phyloP scores from a whole-genome alignment of 2,888 invertebrate species.

The Electrophaes corylata region DNA sequence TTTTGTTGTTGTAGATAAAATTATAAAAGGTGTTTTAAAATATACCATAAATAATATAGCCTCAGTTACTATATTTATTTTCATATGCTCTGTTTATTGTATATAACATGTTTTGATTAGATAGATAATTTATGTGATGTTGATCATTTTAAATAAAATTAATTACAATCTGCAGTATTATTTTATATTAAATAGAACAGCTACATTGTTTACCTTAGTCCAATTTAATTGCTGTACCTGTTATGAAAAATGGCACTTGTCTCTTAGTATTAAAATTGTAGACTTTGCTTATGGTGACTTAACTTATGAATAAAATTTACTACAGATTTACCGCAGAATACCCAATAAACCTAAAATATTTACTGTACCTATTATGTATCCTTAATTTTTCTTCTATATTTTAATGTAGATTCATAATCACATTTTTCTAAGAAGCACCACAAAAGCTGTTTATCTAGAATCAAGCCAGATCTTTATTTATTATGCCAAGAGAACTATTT shows the following conservation, averaged over 20 bases:
- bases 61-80: conserved; percentile 36
- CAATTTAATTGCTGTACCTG: not conserved
- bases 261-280: too few species aligned
- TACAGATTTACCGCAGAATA: too few species aligned
- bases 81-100: conserved; percentile 58
- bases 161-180: conserved; percentile 17
- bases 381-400: not conserved
- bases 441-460: conserved; percentile 57
- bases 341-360: too few species aligned
- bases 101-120: conserved; percentile 49
- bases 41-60: conserved; percentile 17
- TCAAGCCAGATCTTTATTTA: conserved; percentile 9
- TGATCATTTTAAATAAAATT: conserved; percentile 42
- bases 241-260: too few species aligned
- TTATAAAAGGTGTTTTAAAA: conserved; percentile 22
- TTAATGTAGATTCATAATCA: conserved; percentile 40
- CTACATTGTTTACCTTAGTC: not conserved
- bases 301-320: too few species aligned
- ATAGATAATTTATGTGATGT: conserved; percentile 46
- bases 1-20: not conserved
- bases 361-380: not conserved
- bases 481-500: not conserved
- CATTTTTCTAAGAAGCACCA: conserved; percentile 68
- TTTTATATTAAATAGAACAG: not conserved
- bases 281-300: too few species aligned